Base-by-base conservation (phyloP, 2,797 vertebrate genomes). In the Syndactyla subalaris region DNA sequence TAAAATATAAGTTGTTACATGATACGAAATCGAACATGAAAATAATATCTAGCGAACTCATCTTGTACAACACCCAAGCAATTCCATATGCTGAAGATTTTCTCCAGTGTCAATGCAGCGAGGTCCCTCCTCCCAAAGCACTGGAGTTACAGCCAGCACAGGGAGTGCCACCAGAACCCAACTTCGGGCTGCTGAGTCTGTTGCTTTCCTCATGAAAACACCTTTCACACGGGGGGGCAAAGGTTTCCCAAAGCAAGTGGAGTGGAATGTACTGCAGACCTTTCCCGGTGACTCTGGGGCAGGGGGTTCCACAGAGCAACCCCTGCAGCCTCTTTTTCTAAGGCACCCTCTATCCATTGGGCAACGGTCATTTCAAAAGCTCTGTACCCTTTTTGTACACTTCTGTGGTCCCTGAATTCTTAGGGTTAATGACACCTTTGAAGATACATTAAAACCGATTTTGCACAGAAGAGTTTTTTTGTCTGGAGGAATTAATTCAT, bases 361-460 rank as follows among this genome's bases (percentile, higher is more conserved):
- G 54, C 66, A 66, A 78, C 32, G 55, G 54, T 67, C 79, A 32
- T 83, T 96, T 32, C 45, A 61, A 88, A 71, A 48, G 20, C 30
- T 82, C 91, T 75, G 85, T 89, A 65, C 43, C 43, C 27, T 72
- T 93, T 94, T 92, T 83, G 79, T 88, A 94, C 48, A 58, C 13
- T 57, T 57, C 52, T 41, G 27, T 74, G 80, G 81, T 91, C 75
- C 61, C 77, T 57, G 32, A 92, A 77, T 89, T 77, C 79, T 74
- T 92, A 88, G 66, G 46, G 57, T 54, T 85, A 88, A 72, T 68
- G 61, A 84, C 45, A 61, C 22, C 21, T 73, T 81, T 72, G 67
- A 85, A 91, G 92, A 88, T 27, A 88, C 57, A 88, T 91, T 94
- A 78, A 94, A 94, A 92, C 24, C 2, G 23, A 81, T 71, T 89